Conservation (phyloP, 2,888 invertebrate species). For the Tanaodytes sp. region DNA sequence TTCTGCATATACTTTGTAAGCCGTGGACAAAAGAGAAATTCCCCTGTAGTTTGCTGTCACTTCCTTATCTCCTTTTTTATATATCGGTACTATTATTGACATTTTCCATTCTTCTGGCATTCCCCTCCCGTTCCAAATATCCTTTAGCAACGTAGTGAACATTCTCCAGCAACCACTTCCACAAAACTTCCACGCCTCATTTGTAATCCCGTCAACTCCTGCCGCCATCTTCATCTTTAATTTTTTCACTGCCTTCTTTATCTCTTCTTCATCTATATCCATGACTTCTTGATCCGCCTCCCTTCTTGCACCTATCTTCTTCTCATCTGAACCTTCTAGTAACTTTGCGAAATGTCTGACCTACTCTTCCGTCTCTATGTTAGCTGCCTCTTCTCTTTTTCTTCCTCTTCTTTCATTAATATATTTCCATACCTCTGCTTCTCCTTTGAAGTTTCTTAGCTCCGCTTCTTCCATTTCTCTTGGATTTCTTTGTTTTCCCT, state of each 20-base stretch:
- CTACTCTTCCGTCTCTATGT: neutral
- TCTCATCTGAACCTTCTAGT: neutral
- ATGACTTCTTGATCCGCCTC: neutral
- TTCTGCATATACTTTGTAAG: neutral
- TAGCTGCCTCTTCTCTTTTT: neutral
- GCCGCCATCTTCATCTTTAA: neutral
- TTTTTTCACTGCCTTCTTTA: neutral
- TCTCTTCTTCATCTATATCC: neutral
- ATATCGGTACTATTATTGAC: neutral
- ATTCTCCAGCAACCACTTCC: neutral
- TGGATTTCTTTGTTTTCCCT: neutral
- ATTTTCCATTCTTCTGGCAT: neutral
- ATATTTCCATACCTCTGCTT: slow-evolving; percentile 2
- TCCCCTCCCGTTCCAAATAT: neutral
- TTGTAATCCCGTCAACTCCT: slow-evolving; percentile 22
- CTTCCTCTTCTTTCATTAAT: neutral
- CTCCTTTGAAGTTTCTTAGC: neutral
- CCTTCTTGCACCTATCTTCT: neutral
- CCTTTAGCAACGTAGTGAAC: neutral
- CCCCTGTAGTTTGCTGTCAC: neutral
- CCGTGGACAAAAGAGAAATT: neutral
- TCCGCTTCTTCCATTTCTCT: neutral
- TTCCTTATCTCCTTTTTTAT: neutral
- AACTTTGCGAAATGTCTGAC: neutral
- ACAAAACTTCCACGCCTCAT: slow-evolving; percentile 37